phyloP scores from a whole-genome alignment of 35 echinoderm and acorn worm genomes.

The Lytechinus variegatus region DNA sequence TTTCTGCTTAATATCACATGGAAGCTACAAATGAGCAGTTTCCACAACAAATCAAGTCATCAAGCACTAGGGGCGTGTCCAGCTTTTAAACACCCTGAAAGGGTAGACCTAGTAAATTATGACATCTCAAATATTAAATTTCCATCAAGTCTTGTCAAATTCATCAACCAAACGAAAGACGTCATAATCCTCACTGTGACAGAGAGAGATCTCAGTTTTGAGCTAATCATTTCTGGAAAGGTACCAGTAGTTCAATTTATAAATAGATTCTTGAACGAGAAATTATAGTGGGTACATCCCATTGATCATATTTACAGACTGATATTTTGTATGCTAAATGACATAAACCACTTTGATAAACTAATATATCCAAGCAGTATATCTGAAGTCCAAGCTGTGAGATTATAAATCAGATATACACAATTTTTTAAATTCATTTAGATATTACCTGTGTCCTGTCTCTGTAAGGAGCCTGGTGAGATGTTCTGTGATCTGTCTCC shows the following conservation, averaged over 20 bases:
- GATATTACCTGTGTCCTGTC: slow-evolving; percentile 80
- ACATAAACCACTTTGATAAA: not conserved
- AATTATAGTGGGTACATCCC: not conserved
- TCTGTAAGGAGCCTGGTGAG: slow-evolving; percentile 93
- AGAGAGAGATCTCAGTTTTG: not conserved
- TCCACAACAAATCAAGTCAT: slow-evolving; percentile 2
- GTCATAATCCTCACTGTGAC: slow-evolving; percentile 1
- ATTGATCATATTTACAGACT: not conserved
- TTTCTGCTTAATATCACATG: not conserved
- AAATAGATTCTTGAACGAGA: not conserved
- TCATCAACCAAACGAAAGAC: not conserved
- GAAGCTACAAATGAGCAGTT: slow-evolving; percentile 11
- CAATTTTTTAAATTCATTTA: not conserved
- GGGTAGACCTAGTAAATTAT: not conserved
- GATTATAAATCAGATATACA: not conserved
- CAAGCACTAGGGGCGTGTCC: not conserved
- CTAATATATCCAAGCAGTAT: not conserved
- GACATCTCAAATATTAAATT: not conserved
- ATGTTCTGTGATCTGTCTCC: slow-evolving; percentile 91
- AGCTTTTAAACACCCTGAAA: not conserved
- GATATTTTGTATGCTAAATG: too few species aligned
- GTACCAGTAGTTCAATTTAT: not conserved
- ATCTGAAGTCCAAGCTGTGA: not conserved
- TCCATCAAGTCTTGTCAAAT: not conserved
- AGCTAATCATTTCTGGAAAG: not conserved